Percentiles rank a stretch among this genome's conserved stretches.
phyloP scores from a whole-genome alignment of 2,888 invertebrate genomes.

The Drosophila emarginata region DNA sequence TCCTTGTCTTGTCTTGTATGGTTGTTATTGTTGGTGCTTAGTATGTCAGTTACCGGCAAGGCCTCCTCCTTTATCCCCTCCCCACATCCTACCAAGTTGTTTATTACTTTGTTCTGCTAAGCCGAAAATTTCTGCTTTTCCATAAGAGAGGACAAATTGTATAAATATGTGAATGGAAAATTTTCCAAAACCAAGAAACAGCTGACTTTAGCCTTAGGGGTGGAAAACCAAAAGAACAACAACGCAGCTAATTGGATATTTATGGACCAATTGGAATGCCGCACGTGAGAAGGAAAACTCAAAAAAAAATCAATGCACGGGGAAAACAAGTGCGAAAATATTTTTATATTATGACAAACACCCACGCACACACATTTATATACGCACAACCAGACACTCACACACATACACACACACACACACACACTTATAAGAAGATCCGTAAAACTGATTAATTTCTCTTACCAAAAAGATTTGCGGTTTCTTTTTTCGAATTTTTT shows the following conservation, averaged over 20 bases:
- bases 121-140: conserved; percentile 38
- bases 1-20: not conserved
- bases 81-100: not conserved
- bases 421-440: not conserved
- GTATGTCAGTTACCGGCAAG: conserved; percentile 52
- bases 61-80: conserved; percentile 44
- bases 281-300: conserved; percentile 46
- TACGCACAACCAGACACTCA: not conserved
- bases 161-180: conserved; percentile 45
- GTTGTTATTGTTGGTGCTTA: conserved; percentile 17
- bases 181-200: conserved; percentile 39
- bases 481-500: conserved; percentile 21
- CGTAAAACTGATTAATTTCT: conserved; percentile 4
- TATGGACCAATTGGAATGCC: conserved; percentile 45
- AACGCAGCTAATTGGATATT: conserved; percentile 29
- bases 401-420: not conserved
- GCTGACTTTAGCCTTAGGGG: conserved; percentile 45
- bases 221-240: conserved; percentile 15
- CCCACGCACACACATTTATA: conserved; percentile 39
- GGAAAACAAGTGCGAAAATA: conserved; percentile 19
- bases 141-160: not conserved
- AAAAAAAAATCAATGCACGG: conserved; percentile 57
- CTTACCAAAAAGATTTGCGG: conserved; percentile 49
- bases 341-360: conserved; percentile 45
- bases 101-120: not conserved